phyloP scores from a whole-genome alignment of 2,797 vertebrate genomes.

The Antrozous pallidus region DNA sequence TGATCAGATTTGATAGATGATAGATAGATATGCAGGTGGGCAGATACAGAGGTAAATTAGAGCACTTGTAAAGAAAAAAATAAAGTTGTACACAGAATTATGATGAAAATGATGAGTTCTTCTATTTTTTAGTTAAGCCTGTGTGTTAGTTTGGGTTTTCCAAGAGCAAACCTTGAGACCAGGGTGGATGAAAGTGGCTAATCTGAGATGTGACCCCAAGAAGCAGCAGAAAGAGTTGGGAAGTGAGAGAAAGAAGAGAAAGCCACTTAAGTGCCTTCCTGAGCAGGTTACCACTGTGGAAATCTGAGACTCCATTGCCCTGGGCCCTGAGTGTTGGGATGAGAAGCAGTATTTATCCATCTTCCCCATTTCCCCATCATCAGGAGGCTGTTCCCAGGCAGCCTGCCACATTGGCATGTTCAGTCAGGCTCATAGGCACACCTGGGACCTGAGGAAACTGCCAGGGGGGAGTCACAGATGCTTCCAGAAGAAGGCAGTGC shows the following conservation, averaged over 20 bases:
- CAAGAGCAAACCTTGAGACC: not conserved
- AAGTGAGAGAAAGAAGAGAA: too few species aligned
- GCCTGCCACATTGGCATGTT: accelerated
- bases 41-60: not conserved
- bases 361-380: accelerated
- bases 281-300: not conserved
- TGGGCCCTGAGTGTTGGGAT: not conserved
- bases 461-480: too few species aligned
- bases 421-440: accelerated
- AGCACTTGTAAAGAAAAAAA: not conserved
- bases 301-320: accelerated
- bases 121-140: not conserved
- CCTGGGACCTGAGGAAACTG: not conserved
- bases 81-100: not conserved
- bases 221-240: not conserved
- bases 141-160: not conserved
- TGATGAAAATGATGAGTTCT: accelerated
- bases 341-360: accelerated
- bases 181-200: not conserved
- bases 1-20: not conserved
- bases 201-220: not conserved
- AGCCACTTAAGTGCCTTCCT: not conserved
- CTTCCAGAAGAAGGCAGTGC: not conserved
- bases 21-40: not conserved
- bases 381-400: not conserved